Percentiles rank a stretch among this genome's conserved stretches.
These are phyloP conservation scores for Brassicogethes aeneus DNA, from an alignment of 2,888 invertebrate genomes.

Conservation along the genomic window DNA sequence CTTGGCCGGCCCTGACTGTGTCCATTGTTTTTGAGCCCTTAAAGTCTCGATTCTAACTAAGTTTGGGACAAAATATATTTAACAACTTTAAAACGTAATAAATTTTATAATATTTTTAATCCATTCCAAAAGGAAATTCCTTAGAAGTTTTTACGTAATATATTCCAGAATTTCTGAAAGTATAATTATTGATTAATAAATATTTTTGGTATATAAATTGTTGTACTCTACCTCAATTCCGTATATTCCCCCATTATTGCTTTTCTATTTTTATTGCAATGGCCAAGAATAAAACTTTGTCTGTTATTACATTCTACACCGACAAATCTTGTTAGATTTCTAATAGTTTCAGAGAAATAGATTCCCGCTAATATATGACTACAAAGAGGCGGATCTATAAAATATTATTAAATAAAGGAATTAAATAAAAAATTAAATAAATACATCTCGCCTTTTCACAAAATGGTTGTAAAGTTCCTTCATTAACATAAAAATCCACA, in stretches of 20 bases:
- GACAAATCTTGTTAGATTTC: slow-evolving; percentile 47
- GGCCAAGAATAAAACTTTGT: slow-evolving; percentile 44
- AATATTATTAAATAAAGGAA: background rate
- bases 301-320: slow-evolving; percentile 52
- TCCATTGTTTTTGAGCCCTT: too few relatives aligned
- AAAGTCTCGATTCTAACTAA: too few relatives aligned
- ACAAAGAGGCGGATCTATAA: slow-evolving; percentile 46
- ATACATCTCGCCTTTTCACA: slow-evolving; percentile 26
- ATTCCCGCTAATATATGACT: slow-evolving; percentile 52
- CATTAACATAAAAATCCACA: slow-evolving; percentile 57
- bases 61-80: too few relatives aligned
- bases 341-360: slow-evolving; percentile 56
- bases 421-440: slow-evolving; percentile 2
- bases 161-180: slow-evolving; percentile 31
- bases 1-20: too few relatives aligned
- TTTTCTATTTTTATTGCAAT: slow-evolving; percentile 35
- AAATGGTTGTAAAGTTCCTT: slow-evolving; percentile 40
- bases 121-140: slow-evolving; percentile 24
- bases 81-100: too few relatives aligned
- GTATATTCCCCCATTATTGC: slow-evolving; percentile 35
- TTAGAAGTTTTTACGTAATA: slow-evolving; percentile 30
- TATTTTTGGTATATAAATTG: background rate
- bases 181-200: slow-evolving; percentile 11
- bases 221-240: slow-evolving; percentile 22
- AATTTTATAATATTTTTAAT: too few relatives aligned